These are phyloP conservation scores for Crotalus helleri DNA, from an alignment of 2,113 vertebrate species.

Conservation along the genomic window DNA sequence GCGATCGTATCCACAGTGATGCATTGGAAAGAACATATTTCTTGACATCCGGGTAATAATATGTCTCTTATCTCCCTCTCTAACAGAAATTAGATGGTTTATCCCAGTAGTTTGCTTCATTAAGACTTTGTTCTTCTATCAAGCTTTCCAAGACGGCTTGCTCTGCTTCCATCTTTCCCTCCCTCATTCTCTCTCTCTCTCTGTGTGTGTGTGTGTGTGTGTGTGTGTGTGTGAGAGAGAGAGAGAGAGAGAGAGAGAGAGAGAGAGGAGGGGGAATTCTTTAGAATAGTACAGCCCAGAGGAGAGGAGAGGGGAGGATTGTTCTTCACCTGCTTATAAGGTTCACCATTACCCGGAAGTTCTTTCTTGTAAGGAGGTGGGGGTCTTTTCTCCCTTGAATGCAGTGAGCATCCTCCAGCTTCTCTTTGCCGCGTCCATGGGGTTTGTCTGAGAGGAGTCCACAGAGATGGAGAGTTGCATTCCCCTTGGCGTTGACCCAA, in stretches of 20 bases:
- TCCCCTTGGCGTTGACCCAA: slow-evolving; percentile 33
- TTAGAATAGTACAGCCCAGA: slow-evolving; percentile 18
- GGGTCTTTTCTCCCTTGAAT: slow-evolving; percentile 18
- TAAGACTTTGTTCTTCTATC: slow-evolving; percentile 17
- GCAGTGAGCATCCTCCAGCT: slow-evolving; percentile 40
- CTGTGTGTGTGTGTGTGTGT: no score
- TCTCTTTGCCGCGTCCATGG: slow-evolving; percentile 12
- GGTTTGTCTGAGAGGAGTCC: slow-evolving; percentile 40
- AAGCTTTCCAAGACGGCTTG: not conserved
- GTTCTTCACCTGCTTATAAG: slow-evolving; percentile 29
- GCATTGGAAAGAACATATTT: not conserved
- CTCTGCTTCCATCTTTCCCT: not conserved
- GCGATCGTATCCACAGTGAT: not conserved
- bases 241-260: not conserved
- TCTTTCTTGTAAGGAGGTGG: slow-evolving; percentile 25
- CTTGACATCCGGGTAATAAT: slow-evolving; percentile 19
- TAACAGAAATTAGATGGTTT: not conserved
- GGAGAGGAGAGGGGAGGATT: slow-evolving; percentile 9
- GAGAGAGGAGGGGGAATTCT: not conserved
- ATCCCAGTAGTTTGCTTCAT: slow-evolving; percentile 5
- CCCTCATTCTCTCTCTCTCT: not conserved
- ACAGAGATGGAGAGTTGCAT: slow-evolving; percentile 54
- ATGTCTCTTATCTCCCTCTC: not conserved
- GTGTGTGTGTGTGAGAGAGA: not conserved
- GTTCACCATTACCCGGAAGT: slow-evolving; percentile 34